These are phyloP conservation scores for Anabas testudineus DNA, from an alignment of 2,797 vertebrate species.

Conservation along the genomic window DNA sequence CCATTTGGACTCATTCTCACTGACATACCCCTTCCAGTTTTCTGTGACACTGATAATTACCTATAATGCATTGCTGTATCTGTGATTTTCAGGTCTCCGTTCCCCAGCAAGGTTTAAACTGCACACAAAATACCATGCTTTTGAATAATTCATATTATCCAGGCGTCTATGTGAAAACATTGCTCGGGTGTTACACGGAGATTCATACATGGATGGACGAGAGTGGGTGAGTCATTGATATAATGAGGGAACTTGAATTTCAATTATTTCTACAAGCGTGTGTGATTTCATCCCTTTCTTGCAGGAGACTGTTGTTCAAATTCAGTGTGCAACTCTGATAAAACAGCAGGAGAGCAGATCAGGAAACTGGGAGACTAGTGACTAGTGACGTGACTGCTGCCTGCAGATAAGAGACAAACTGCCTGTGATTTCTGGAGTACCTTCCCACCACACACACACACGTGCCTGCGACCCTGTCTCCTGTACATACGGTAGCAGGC, in stretches of 20 bases:
- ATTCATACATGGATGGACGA: background rate
- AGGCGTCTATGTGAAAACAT: background rate
- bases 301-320: slow-evolving; percentile 11
- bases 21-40: slow-evolving; percentile 33
- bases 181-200: too few relatives aligned
- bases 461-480: too few relatives aligned
- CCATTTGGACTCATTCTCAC: slow-evolving; percentile 43
- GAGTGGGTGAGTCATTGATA: background rate
- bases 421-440: slow-evolving; percentile 24
- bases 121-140: slow-evolving; percentile 9
- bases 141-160: slow-evolving; percentile 46
- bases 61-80: slow-evolving; percentile 47
- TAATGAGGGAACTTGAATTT: slow-evolving; percentile 2
- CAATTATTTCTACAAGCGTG: slow-evolving; percentile 16
- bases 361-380: slow-evolving; percentile 8
- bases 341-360: slow-evolving; percentile 3
- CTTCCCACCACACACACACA: slow-evolving; percentile 7
- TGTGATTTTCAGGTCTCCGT: slow-evolving; percentile 28
- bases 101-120: slow-evolving; percentile 29
- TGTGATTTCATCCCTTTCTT: slow-evolving; percentile 8
- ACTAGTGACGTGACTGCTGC: slow-evolving; percentile 41
- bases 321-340: background rate
- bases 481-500: slow-evolving; percentile 9
- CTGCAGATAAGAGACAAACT: slow-evolving; percentile 52
- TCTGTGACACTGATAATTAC: slow-evolving; percentile 46